Evolutionary conservation across 37 sponge, comb jelly and placozoan species (phyloP).

Genomic region (Theonella swinhoei): DNA sequence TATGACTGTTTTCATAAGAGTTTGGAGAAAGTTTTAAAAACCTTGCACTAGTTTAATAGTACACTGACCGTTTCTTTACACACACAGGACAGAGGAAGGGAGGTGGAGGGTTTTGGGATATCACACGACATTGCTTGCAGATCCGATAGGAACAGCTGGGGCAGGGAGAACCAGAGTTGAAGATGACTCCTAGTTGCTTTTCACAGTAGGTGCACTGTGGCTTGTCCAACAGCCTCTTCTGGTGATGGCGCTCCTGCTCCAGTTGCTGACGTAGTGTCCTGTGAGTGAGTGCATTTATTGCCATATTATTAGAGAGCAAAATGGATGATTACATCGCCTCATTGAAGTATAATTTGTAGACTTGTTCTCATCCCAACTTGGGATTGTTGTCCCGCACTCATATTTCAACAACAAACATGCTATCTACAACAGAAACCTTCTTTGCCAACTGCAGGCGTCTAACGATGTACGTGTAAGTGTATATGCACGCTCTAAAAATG

Average conservation of each 20-base stretch:
- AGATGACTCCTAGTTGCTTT: not conserved
- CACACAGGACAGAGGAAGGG: constrained; percentile 40
- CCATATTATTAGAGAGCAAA: no score
- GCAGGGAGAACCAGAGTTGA: constrained; percentile 38
- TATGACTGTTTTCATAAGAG: not conserved
- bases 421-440: no score
- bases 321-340: no score
- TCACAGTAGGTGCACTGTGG: constrained; percentile 36
- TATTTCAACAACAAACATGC: no score
- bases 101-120: not conserved
- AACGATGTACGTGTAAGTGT: no score
- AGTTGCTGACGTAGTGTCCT: not conserved
- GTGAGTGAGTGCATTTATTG: no score
- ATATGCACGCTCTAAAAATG: no score
- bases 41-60: no score
- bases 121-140: constrained; percentile 38
- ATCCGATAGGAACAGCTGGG: constrained; percentile 29
- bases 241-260: constrained; percentile 15
- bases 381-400: no score
- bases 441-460: no score
- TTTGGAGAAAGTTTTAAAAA: not conserved
- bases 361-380: no score
- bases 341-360: no score
- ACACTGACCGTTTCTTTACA: constrained; percentile 31
- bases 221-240: constrained; percentile 13